Evolutionary conservation across 2,797 vertebrate genomes (phyloP).

Genomic region (Salmo trutta): DNA sequence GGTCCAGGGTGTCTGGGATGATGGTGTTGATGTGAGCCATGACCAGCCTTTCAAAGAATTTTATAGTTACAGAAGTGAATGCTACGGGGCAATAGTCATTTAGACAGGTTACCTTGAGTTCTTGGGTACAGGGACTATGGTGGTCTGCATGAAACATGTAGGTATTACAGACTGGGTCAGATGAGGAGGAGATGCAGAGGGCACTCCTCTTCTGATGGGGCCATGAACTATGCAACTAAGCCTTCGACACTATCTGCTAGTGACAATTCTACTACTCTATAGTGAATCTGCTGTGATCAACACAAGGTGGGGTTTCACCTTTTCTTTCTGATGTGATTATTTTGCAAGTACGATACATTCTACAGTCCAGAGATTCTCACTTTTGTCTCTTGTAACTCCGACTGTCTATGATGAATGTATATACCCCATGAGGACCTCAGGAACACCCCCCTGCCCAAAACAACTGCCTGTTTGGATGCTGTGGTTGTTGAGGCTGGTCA

Average conservation of each 20-base stretch:
- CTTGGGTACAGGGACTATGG: no score
- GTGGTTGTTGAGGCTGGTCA: constrained; percentile 45
- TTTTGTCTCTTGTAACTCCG: not conserved
- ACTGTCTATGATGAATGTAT: not conserved
- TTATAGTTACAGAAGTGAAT: no score
- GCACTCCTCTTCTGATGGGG: not conserved
- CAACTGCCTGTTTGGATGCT: constrained; percentile 18
- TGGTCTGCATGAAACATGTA: not conserved
- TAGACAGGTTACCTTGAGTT: no score
- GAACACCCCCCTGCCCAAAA: not conserved
- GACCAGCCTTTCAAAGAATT: no score
- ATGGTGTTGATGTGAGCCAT: no score
- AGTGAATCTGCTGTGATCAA: not conserved
- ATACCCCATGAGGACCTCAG: not conserved
- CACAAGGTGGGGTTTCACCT: no score
- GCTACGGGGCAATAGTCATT: no score
- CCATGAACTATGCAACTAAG: not conserved
- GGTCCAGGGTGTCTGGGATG: no score
- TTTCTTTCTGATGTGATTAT: no score
- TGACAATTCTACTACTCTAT: not conserved
- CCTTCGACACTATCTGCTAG: not conserved
- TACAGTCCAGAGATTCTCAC: not conserved
- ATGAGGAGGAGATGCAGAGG: not conserved
- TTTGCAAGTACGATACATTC: not conserved
- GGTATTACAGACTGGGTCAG: not conserved